A percentile compares a stretch with the other conserved stretches of the same genome.
These are phyloP conservation scores for Sinohyriopsis cumingii DNA, from an alignment of 2,888 invertebrate species.

Conservation along the genomic window DNA sequence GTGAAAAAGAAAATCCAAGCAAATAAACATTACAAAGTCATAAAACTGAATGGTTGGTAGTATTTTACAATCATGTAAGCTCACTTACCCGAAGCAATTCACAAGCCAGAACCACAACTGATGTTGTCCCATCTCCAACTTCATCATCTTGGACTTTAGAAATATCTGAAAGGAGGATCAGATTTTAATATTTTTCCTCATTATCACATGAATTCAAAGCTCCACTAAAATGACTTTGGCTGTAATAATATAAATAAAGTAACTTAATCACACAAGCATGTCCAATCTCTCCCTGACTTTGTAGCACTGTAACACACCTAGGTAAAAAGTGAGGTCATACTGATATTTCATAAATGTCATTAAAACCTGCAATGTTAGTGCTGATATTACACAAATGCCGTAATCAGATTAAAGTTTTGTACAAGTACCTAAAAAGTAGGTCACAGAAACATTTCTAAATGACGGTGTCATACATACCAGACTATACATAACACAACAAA, in stretches of 20 bases:
- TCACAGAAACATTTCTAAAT: no score
- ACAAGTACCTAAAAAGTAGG: no score
- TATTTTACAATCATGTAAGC: background rate
- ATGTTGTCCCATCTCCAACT: slow-evolving; percentile 99
- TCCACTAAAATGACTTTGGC: background rate
- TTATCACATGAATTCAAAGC: background rate
- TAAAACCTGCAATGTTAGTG: no score
- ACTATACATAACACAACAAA: no score
- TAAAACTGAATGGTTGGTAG: no score
- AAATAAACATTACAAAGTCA: background rate
- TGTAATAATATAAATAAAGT: background rate
- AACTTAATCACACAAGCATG: background rate
- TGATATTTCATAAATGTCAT: no score
- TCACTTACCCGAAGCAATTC: slow-evolving; percentile 84
- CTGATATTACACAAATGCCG: no score
- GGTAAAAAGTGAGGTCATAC: no score
- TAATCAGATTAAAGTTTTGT: no score
- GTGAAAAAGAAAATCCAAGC: background rate
- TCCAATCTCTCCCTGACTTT: background rate
- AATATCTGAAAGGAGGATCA: slow-evolving; percentile 80
- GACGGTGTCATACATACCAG: no score
- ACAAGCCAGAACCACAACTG: slow-evolving; percentile 95
- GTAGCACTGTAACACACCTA: background rate
- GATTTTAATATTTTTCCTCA: background rate
- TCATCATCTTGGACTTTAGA: slow-evolving; percentile 99